Conservation (phyloP, 2,888 invertebrate species). For the Zaprionus bogoriensis region DNA sequence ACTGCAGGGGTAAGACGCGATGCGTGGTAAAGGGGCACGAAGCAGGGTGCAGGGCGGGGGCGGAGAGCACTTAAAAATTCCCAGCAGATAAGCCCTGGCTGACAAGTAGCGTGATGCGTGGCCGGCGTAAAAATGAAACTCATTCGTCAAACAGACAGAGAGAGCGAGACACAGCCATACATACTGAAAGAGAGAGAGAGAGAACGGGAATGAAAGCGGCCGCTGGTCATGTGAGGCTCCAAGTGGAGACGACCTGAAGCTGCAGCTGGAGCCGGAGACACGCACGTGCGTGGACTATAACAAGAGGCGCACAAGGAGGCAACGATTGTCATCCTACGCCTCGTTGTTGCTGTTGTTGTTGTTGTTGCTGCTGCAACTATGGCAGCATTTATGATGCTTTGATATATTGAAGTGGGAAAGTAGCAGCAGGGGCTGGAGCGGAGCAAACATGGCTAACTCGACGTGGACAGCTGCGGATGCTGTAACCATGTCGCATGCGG, state of each 20-base stretch:
- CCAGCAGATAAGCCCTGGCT: conserved; percentile 64
- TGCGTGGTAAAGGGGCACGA: background rate
- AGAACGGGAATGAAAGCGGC: too few relatives aligned
- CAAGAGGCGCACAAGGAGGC: too few relatives aligned
- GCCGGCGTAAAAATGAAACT: conserved; percentile 65
- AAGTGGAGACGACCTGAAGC: background rate
- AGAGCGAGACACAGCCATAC: background rate
- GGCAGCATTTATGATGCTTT: conserved; percentile 73
- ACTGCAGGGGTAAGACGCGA: background rate
- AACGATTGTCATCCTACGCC: background rate
- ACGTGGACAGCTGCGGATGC: conserved; percentile 1
- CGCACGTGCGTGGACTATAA: background rate
- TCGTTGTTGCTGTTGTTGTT: conserved; percentile 23
- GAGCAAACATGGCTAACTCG: conserved; percentile 13
- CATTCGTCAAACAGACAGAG: conserved; percentile 57
- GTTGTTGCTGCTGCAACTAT: conserved; percentile 44
- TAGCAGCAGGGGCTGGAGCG: conserved; percentile 8
- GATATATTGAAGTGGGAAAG: conserved; percentile 70
- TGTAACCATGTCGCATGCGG: background rate
- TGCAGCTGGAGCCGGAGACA: too few relatives aligned
- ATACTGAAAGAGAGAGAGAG: background rate
- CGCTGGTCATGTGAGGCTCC: conserved; percentile 4
- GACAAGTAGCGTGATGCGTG: conserved; percentile 64
- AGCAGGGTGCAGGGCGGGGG: background rate
- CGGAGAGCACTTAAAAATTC: conserved; percentile 63